Percentiles rank a stretch among this genome's conserved stretches.
Conservation (phyloP, 2,888 invertebrate species). For the Amphipoea lucens region DNA sequence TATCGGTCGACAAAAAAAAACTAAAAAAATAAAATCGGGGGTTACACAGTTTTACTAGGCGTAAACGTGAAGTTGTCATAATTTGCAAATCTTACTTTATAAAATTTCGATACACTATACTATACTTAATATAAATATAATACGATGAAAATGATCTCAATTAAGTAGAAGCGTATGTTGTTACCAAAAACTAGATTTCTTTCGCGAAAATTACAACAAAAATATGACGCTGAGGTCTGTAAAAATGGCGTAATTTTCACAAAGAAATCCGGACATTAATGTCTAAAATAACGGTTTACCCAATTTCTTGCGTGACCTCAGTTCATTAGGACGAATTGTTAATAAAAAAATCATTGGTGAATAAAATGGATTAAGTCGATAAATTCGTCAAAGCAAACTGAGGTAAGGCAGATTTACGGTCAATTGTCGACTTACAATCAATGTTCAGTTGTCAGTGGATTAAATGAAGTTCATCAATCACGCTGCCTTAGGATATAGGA, state of each 20-base stretch:
- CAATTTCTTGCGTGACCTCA: conserved; percentile 79
- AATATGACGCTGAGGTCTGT: conserved; percentile 17
- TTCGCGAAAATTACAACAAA: conserved; percentile 74
- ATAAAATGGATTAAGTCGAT: conserved; percentile 55
- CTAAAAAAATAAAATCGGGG: conserved; percentile 70
- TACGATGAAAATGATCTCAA: conserved; percentile 87
- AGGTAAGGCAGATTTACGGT: conserved; percentile 76
- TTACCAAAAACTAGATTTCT: conserved; percentile 79
- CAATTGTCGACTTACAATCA: conserved; percentile 65
- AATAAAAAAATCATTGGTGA: conserved; percentile 67
- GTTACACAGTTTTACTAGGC: conserved; percentile 73
- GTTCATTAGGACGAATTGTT: conserved; percentile 75
- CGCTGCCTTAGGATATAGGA: conserved; percentile 84
- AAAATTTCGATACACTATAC: conserved; percentile 85
- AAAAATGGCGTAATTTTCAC: conserved; percentile 69
- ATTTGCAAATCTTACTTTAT: conserved; percentile 85
- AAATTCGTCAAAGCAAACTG: conserved; percentile 79
- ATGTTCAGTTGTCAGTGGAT: conserved; percentile 80
- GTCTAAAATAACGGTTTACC: conserved; percentile 78
- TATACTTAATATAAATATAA: conserved; percentile 89
- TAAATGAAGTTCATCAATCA: conserved; percentile 80
- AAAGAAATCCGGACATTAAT: conserved; percentile 74
- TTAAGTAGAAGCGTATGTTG: conserved; percentile 89
- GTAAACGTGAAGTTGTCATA: conserved; percentile 86
- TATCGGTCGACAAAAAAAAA: conserved; percentile 76